Evolutionary conservation across 2,113 vertebrate genomes (phyloP).

Genomic region (Larimichthys polyactis): DNA sequence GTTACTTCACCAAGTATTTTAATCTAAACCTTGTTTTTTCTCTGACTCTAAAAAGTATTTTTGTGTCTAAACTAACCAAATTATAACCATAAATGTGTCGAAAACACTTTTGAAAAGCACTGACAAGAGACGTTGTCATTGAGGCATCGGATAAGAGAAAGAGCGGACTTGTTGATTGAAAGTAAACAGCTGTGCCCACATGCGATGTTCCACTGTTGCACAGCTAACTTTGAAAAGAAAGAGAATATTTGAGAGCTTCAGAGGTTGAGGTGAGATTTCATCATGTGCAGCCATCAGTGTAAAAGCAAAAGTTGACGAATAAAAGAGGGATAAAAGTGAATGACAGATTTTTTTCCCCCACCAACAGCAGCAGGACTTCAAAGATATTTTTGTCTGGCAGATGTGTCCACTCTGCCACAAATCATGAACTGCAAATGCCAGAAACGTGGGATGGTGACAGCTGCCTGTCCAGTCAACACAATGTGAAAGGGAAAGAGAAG

Average conservation of each 20-base stretch:
- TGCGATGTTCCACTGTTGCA: not conserved
- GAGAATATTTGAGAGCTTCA: conserved; percentile 12
- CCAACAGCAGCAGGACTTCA: conserved; percentile 25
- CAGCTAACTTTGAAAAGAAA: conserved; percentile 24
- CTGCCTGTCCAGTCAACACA: conserved; percentile 25
- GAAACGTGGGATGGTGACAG: conserved; percentile 29
- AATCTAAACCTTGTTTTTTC: not conserved
- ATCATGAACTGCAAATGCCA: conserved; percentile 34
- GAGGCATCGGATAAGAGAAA: not conserved
- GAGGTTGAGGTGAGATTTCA: conserved; percentile 31
- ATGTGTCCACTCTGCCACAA: conserved; percentile 44
- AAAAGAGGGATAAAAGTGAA: conserved; percentile 21
- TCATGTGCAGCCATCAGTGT: conserved; percentile 15
- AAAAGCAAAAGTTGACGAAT: conserved; percentile 23
- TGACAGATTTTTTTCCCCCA: conserved; percentile 3
- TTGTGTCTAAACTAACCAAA: not conserved
- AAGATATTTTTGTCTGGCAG: conserved; percentile 46
- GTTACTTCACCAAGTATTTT: not conserved
- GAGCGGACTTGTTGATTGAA: not conserved
- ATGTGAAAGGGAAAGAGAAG: conserved; percentile 31
- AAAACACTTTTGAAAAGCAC: not conserved
- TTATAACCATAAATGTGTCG: not conserved
- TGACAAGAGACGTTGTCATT: no score
- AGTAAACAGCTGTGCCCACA: not conserved
- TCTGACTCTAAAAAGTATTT: not conserved